Percentiles rank a stretch among this genome's conserved stretches.
phyloP scores from a whole-genome alignment of 2,113 vertebrate genomes.

The Pontoporia blainvillei region DNA sequence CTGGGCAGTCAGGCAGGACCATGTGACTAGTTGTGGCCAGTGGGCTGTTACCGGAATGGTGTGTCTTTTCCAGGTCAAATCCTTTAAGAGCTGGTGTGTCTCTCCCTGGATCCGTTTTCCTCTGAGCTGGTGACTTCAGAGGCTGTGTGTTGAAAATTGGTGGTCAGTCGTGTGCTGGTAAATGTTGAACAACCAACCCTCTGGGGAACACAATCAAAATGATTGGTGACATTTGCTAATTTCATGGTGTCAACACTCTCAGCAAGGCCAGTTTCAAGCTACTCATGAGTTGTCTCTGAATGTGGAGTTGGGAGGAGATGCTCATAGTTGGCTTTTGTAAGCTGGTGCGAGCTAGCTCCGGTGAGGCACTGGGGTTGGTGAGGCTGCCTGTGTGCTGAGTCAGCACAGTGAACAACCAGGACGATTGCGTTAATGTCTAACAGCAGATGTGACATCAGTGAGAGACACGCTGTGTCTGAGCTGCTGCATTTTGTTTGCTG shows the following conservation, averaged over 20 bases:
- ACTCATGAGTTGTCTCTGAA: no score
- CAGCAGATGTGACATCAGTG: not conserved
- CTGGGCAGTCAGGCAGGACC: not conserved
- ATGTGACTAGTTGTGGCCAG: no score
- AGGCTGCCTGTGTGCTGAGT: not conserved
- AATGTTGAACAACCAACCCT: not conserved
- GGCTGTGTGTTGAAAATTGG: not conserved
- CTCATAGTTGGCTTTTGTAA: not conserved
- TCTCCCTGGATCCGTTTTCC: not conserved
- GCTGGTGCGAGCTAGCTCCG: fast-evolving
- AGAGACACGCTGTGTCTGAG: not conserved
- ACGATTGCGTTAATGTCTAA: not conserved
- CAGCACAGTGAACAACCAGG: not conserved
- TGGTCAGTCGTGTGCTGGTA: not conserved
- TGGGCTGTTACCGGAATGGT: no score
- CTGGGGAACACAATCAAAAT: not conserved
- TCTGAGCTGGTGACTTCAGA: not conserved
- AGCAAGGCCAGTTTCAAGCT: not conserved
- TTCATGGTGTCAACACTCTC: not conserved
- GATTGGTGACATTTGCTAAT: not conserved
- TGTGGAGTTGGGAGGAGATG: fast-evolving
- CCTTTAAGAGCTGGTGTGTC: not conserved
- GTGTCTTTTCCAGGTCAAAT: not conserved
- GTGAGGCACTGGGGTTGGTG: not conserved
- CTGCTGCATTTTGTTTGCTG: not conserved